These are phyloP conservation scores for Athrips mouffetella DNA, from an alignment of 2,888 invertebrate genomes.

Conservation along the genomic window DNA sequence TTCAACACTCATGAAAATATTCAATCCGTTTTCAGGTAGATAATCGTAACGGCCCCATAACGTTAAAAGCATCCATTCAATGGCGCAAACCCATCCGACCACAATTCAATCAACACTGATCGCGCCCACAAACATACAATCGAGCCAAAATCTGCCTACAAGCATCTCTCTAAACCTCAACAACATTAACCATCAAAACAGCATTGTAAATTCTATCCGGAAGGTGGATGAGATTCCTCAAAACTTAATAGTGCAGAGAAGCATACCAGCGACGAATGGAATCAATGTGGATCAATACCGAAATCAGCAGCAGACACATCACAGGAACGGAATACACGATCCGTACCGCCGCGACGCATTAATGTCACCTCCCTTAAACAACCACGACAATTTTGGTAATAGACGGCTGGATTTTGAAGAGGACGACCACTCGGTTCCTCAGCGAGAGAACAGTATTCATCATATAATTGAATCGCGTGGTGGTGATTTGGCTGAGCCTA, in stretches of 20 bases:
- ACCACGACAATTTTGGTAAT: conserved; percentile 59
- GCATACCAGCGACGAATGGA: conserved; percentile 54
- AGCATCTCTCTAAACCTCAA: conserved; percentile 57
- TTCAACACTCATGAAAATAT: no score
- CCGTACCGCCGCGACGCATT: conserved; percentile 50
- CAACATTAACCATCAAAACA: conserved; percentile 41
- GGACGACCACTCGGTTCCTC: conserved; percentile 52
- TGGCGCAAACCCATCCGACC: conserved; percentile 38
- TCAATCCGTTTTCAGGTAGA: conserved; percentile 57
- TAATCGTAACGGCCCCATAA: conserved; percentile 59
- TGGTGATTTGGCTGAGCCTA: conserved; percentile 55
- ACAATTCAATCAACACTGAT: conserved; percentile 33
- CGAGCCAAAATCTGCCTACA: conserved; percentile 50
- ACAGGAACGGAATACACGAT: conserved; percentile 63
- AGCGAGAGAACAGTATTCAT: conserved; percentile 44
- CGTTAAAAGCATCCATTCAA: conserved; percentile 53
- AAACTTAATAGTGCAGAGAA: conserved; percentile 58
- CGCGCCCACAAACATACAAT: conserved; percentile 47
- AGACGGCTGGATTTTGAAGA: conserved; percentile 68
- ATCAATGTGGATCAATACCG: conserved; percentile 62
- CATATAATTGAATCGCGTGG: conserved; percentile 47
- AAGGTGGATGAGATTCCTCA: conserved; percentile 56
- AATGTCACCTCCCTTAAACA: conserved; percentile 52
- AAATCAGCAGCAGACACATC: conserved; percentile 34
- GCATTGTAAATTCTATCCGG: conserved; percentile 51